Conservation (phyloP, 2,113 vertebrate species). For the Entosphenus tridentatus region DNA sequence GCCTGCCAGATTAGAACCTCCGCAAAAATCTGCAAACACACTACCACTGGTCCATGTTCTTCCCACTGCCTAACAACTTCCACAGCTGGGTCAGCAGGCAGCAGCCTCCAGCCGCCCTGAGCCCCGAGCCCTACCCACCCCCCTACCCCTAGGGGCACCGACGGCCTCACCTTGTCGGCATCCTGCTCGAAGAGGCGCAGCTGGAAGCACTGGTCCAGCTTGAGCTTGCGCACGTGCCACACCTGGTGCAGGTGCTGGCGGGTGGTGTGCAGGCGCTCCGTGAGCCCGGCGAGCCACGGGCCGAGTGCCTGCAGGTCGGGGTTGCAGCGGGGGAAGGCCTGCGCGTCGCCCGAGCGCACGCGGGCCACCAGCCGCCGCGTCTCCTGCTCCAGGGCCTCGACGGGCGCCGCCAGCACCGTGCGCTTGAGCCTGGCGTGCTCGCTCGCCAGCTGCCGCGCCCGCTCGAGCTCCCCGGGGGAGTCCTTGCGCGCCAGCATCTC, state of each 20-base stretch:
- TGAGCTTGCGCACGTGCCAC: constrained; percentile 88
- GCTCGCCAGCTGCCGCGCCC: constrained; percentile 68
- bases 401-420: constrained; percentile 87
- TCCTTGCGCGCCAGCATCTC: constrained; percentile 80
- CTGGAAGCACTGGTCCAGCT: constrained; percentile 95
- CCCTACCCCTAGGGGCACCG: neutral
- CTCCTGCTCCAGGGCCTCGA: constrained; percentile 81
- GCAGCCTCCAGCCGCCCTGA: neutral
- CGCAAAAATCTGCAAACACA: too few species aligned
- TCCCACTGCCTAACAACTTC: too few species aligned
- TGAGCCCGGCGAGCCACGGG: constrained; percentile 85
- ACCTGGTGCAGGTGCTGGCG: constrained; percentile 85
- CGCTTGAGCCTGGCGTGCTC: constrained; percentile 91
- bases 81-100: too few species aligned
- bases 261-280: constrained; percentile 93
- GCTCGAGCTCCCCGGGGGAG: constrained; percentile 83
- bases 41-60: too few species aligned
- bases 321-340: constrained; percentile 81
- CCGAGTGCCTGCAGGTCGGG: constrained; percentile 94
- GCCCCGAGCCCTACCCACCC: neutral
- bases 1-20: too few species aligned
- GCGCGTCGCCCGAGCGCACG: constrained; percentile 72
- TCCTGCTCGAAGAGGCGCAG: constrained; percentile 89
- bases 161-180: constrained; percentile 60
- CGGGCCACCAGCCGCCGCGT: constrained; percentile 82